A percentile compares a stretch with the other conserved stretches of the same genome.
These are phyloP conservation scores for Pocillopora meandrina DNA, from an alignment of 92 coral and sea anemone genomes.

Conservation along the genomic window DNA sequence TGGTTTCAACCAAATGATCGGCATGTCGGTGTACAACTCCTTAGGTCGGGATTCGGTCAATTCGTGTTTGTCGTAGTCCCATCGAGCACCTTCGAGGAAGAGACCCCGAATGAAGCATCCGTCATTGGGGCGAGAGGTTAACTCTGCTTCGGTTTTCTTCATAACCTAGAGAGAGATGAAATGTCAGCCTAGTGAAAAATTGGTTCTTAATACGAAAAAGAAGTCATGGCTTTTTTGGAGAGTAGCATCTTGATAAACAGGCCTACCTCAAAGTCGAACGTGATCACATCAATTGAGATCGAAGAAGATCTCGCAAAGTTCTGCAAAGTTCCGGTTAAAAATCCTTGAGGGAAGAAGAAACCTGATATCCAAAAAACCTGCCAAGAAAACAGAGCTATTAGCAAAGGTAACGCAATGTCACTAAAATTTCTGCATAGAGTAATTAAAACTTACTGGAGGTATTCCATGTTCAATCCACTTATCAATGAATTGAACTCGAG, in stretches of 20 bases:
- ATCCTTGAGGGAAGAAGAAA: constrained; percentile 99
- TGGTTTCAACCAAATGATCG: constrained; percentile 94
- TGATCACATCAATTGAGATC: constrained; percentile 93
- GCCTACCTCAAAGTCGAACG: constrained; percentile 94
- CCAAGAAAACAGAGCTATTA: constrained; percentile 1
- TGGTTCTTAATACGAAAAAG: background rate
- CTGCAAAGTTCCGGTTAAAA: constrained; percentile 96
- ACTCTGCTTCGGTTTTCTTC: constrained; percentile 75
- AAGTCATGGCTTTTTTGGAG: background rate
- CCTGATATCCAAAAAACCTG: constrained; percentile 99
- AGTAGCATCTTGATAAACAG: too few species aligned
- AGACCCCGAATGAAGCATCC: constrained; percentile 99
- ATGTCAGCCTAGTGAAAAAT: too few species aligned
- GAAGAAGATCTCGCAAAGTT: constrained; percentile 93
- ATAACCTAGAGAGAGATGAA: constrained; percentile 58
- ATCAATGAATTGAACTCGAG: constrained; percentile 91
- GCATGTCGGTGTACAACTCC: constrained; percentile 99
- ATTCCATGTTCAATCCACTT: constrained; percentile 96
- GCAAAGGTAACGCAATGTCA: background rate
- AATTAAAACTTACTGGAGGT: constrained; percentile 81
- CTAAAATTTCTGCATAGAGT: background rate
- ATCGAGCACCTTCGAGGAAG: constrained; percentile 97
- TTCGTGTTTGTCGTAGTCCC: constrained; percentile 87
- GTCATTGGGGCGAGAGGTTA: constrained; percentile 77
- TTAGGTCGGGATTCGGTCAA: constrained; percentile 94